phyloP scores from a whole-genome alignment of 2,113 vertebrate genomes.

The Notarius quadriscutis region DNA sequence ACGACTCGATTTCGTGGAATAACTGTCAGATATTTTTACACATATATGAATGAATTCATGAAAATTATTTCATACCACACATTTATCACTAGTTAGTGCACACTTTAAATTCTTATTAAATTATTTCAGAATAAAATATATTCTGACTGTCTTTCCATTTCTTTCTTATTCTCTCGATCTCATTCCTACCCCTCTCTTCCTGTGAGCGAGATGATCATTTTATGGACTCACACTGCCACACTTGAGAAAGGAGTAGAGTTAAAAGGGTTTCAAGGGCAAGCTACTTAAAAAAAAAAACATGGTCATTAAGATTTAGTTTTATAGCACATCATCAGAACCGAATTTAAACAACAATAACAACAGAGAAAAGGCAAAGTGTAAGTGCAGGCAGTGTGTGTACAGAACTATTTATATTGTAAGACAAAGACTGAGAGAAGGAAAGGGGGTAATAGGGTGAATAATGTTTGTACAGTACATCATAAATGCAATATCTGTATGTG shows the following conservation, averaged over 20 bases:
- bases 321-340: no score
- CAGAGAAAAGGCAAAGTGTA: no score
- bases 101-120: not conserved
- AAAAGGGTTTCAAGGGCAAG: no score
- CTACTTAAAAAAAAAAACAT: no score
- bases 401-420: not conserved
- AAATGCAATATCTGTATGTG: no score
- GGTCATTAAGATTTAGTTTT: no score
- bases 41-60: not conserved
- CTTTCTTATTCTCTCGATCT: not conserved
- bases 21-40: not conserved
- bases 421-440: not conserved
- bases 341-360: no score
- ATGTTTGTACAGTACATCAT: no score
- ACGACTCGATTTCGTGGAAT: no score
- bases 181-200: not conserved
- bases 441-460: not conserved
- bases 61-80: not conserved
- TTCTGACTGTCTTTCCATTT: not conserved
- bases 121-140: not conserved
- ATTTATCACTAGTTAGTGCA: not conserved
- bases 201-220: no score
- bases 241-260: not conserved
- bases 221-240: no score
- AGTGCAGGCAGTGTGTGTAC: no score